phyloP scores from a whole-genome alignment of 2,888 invertebrate genomes.

The Empis stercorea region DNA sequence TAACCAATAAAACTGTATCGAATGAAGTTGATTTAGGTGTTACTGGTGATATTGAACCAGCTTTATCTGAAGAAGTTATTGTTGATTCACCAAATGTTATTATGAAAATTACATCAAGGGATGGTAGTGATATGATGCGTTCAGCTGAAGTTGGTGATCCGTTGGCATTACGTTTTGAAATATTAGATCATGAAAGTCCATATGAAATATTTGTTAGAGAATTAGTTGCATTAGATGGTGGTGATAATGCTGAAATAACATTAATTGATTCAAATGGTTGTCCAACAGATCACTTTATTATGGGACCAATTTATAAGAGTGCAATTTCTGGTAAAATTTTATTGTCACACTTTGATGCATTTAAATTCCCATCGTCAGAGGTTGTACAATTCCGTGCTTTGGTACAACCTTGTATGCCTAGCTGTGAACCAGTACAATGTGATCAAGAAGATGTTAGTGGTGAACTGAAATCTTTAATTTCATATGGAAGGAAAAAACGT shows the following conservation, averaged over 20 bases:
- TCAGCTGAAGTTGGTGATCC: conserved; percentile 90
- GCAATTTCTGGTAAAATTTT: conserved; percentile 67
- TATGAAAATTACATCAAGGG: conserved; percentile 81
- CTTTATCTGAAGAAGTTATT: conserved; percentile 76
- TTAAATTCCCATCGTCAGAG: conserved; percentile 92
- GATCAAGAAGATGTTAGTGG: conserved; percentile 73
- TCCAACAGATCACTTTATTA: conserved; percentile 86
- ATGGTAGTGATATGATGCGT: conserved; percentile 69
- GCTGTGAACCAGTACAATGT: conserved; percentile 84
- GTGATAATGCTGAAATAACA: conserved; percentile 83
- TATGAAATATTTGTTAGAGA: conserved; percentile 93
- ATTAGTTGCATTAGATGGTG: conserved; percentile 87
- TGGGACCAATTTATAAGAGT: conserved; percentile 83
- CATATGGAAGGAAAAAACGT: conserved; percentile 70
- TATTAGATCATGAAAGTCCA: conserved; percentile 82
- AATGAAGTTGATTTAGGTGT: conserved; percentile 83
- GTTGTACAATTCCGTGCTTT: conserved; percentile 91
- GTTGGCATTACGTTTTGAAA: conserved; percentile 79
- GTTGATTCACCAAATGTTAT: conserved; percentile 91
- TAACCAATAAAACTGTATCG: conserved; percentile 84
- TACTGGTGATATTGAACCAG: conserved; percentile 72
- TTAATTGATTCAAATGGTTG: conserved; percentile 85
- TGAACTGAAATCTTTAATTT: conserved; percentile 66
- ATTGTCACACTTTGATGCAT: conserved; percentile 85
- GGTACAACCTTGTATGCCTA: conserved; percentile 87